A percentile compares a stretch with the other conserved stretches of the same genome.
phyloP scores from a whole-genome alignment of 2,888 invertebrate genomes.

The Ophion ellenae region DNA sequence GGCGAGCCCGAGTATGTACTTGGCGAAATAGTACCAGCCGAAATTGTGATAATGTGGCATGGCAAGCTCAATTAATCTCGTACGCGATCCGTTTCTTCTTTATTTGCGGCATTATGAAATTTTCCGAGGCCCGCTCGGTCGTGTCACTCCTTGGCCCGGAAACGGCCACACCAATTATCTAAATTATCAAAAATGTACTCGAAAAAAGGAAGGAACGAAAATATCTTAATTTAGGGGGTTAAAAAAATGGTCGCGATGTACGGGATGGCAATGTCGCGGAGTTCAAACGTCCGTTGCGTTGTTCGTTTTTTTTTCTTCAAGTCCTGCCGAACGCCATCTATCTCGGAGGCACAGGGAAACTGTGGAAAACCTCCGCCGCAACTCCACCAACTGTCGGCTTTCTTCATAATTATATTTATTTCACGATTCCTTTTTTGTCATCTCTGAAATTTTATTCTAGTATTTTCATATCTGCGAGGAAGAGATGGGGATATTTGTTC shows the following conservation, averaged over 20 bases:
- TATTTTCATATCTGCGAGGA: too few species aligned
- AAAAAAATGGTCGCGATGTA: slow-evolving; percentile 27
- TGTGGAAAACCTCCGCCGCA: neutral
- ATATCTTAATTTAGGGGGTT: slow-evolving; percentile 21
- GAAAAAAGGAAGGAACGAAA: neutral
- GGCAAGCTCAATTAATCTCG: slow-evolving; percentile 46
- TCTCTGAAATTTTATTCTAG: too few species aligned
- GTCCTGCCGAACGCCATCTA: slow-evolving; percentile 3
- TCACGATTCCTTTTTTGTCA: neutral
- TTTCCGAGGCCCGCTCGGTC: slow-evolving; percentile 43
- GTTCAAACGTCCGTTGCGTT: neutral
- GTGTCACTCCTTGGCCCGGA: neutral
- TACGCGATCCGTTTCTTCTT: neutral
- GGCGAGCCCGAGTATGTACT: slow-evolving; percentile 78
- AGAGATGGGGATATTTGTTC: neutral
- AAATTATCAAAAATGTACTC: neutral
- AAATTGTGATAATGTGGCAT: slow-evolving; percentile 77
- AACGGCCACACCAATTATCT: neutral
- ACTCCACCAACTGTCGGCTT: neutral
- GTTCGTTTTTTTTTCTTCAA: slow-evolving; percentile 9
- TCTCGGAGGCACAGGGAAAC: neutral
- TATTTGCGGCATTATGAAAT: slow-evolving; percentile 31
- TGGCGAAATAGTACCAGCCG: slow-evolving; percentile 78
- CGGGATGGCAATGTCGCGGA: slow-evolving; percentile 15
- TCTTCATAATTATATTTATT: neutral